Evolutionary conservation across 92 coral and sea anemone genomes (phyloP).

Genomic region (Palythoa grandis): DNA sequence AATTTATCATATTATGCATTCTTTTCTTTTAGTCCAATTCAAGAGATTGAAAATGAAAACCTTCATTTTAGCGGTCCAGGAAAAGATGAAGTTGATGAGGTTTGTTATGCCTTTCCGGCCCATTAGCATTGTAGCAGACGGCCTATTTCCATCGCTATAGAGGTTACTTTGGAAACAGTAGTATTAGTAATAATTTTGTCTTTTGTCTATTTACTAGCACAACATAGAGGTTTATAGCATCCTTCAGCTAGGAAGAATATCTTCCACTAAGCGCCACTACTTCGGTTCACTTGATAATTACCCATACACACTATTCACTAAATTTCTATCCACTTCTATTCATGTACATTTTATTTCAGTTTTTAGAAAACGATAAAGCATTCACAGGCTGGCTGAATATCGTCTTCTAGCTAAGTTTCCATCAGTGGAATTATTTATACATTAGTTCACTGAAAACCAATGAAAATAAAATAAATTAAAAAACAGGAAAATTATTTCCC

Average conservation of each 20-base stretch:
- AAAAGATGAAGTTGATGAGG: conserved; percentile 7
- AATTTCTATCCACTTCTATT: neutral
- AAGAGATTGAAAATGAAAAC: conserved; percentile 5
- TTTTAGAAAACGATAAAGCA: conserved; percentile 4
- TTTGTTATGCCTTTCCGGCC: conserved; percentile 22
- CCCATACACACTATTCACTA: neutral
- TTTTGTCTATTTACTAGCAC: conserved; percentile 4
- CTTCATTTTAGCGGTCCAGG: conserved; percentile 19
- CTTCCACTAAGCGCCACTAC: neutral
- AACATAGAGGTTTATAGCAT: conserved; percentile 5
- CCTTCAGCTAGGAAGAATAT: neutral
- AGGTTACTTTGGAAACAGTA: conserved; percentile 2
- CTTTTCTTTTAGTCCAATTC: conserved; percentile 10
- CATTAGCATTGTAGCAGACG: neutral
- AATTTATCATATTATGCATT: neutral
- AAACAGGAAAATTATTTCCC: conserved; percentile 8
- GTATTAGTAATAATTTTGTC: neutral
- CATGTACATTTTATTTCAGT: neutral
- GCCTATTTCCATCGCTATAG: conserved; percentile 4
- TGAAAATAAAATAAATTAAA: neutral
- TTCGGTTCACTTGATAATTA: neutral
- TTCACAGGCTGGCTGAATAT: conserved; percentile 2
- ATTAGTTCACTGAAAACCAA: conserved; percentile 7
- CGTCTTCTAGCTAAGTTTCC: conserved; percentile 9
- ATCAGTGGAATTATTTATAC: neutral